Conservation (phyloP, 2,888 invertebrate genomes). For the Silvanus unidentatus region DNA sequence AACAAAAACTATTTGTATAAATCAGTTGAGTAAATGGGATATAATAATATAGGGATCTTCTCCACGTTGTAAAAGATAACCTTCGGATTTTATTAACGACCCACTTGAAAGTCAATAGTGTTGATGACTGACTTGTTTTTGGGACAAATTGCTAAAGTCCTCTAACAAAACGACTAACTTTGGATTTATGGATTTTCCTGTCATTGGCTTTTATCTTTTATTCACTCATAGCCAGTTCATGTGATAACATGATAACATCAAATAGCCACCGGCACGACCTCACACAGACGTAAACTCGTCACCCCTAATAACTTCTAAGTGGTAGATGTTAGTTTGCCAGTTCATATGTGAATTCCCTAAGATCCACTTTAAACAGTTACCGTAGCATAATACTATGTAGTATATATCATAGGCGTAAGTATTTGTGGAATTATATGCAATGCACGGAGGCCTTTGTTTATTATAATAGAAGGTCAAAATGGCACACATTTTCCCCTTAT, state of each 20-base stretch:
- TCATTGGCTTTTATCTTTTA: slow-evolving; percentile 5
- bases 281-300: no score
- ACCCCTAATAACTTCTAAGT: no score
- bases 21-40: no score
- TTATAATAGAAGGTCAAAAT: slow-evolving; percentile 9
- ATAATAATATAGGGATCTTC: no score
- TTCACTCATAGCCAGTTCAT: slow-evolving; percentile 1
- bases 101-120: slow-evolving; percentile 3
- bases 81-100: slow-evolving; percentile 4
- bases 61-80: slow-evolving; percentile 3
- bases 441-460: slow-evolving; percentile 9
- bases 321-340: no score
- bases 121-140: slow-evolving; percentile 6
- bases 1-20: no score
- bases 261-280: background rate
- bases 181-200: slow-evolving; percentile 3
- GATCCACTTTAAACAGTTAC: no score
- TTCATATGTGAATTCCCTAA: no score
- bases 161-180: slow-evolving; percentile 4
- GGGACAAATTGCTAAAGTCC: slow-evolving; percentile 3
- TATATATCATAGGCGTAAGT: no score
- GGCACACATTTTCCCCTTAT: slow-evolving; percentile 2
- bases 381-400: no score
- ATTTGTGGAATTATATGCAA: no score
- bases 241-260: slow-evolving; percentile 5